A percentile compares a stretch with the other conserved stretches of the same genome.
phyloP scores from a whole-genome alignment of 2,113 vertebrate genomes.

The Rhineura floridana region DNA sequence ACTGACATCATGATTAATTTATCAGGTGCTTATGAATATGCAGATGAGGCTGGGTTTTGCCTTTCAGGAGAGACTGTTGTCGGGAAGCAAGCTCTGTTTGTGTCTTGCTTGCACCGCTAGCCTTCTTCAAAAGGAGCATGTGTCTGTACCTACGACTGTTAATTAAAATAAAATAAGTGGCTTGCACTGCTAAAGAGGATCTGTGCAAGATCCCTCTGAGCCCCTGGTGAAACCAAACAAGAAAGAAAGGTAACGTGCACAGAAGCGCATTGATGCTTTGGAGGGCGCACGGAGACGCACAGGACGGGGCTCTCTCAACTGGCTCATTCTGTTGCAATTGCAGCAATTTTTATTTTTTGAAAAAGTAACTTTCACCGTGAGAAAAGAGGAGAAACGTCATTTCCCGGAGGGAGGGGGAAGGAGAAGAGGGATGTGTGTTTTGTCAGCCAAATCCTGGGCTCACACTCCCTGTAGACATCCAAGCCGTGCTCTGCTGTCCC shows the following conservation, averaged over 20 bases:
- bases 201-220: neutral
- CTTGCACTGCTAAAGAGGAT: neutral
- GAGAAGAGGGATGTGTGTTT: neutral
- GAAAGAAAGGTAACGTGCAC: too few species aligned
- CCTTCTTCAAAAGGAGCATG: neutral
- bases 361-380: slow-evolving; percentile 38
- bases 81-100: neutral
- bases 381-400: neutral
- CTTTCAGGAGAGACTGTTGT: neutral
- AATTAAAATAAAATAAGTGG: too few species aligned
- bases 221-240: neutral
- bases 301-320: too few species aligned
- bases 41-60: neutral
- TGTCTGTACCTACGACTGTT: too few species aligned
- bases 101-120: neutral
- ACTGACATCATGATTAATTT: slow-evolving; percentile 10
- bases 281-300: neutral
- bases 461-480: neutral
- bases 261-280: neutral
- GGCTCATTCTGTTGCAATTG: neutral
- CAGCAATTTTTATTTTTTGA: too few species aligned
- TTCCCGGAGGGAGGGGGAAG: neutral
- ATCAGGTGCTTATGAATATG: neutral
- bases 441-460: neutral
- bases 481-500: neutral